Base-by-base conservation (phyloP, 2,888 invertebrate genomes). In the Gastracanthus pulcherrimus region DNA sequence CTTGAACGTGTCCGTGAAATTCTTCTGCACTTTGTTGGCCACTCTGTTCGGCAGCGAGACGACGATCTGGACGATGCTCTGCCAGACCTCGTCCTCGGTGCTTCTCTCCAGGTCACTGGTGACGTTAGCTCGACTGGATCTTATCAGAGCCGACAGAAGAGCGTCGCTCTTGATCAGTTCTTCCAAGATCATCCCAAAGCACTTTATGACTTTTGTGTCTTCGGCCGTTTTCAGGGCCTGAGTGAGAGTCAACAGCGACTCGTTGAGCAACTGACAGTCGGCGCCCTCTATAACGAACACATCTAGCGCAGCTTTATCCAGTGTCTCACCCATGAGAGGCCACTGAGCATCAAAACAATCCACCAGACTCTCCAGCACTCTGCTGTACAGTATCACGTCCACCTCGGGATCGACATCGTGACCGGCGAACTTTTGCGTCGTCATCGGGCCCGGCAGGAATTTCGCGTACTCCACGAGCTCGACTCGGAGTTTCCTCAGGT, bases 21-120 rank as follows among this genome's bases (percentile, higher is more conserved):
- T 92, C 1, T 92, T 92, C 82, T 94, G 91, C 36, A 95, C 85
- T 85, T 93, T 93, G 88, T 97, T 97, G 9, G 96, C 95, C 58
- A 97, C 92, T 84, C 95, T 92, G 86, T 93, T 94, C 0, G 97
- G 96, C 71, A 97, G 86, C 1, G 95, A 95, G 7, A 94, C 91
- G 72, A 96, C 86, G 66, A 94, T 86, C 87, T 95, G 95, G 0
- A 95, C 92, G 29, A 93, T 94, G 45, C 92, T 92, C 81, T 93
- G 92, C 93, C 94, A 94, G 34, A 84, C 86, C 51, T 89, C 86
- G 16, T 89, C 84, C 5, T 84, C 85, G 67, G 88, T 87, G 86
- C 75, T 83, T 83, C 87, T 79, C 81, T 88, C 76, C 16, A 87
- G 78, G 6, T 82, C 72, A 16, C 81, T 60, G 0, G 84, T 82